A percentile compares a stretch with the other conserved stretches of the same genome.
Evolutionary conservation across 2,797 vertebrate species (phyloP).

Genomic region (Phrynocephalus vlangalii): DNA sequence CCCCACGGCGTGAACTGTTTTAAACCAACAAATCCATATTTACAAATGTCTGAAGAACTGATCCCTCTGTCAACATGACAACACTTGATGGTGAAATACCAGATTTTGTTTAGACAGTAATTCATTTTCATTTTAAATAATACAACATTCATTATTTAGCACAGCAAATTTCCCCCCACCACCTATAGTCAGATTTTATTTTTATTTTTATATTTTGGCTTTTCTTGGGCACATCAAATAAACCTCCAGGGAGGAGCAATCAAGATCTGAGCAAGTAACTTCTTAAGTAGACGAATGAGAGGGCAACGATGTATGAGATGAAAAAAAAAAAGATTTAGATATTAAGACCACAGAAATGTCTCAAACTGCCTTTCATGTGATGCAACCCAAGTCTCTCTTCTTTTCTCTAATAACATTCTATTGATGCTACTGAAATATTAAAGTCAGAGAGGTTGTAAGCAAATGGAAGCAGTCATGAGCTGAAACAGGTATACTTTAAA

Average conservation of each 20-base stretch:
- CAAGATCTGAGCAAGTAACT: background rate
- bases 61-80: background rate
- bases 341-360: slow-evolving; percentile 25
- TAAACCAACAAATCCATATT: slow-evolving; percentile 17
- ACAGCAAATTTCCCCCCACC: background rate
- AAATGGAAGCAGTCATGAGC: background rate
- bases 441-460: background rate
- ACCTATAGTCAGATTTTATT: background rate
- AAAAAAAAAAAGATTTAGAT: background rate
- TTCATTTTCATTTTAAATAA: slow-evolving; percentile 4
- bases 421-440: slow-evolving; percentile 27
- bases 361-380: slow-evolving; percentile 12
- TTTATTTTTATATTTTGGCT: background rate
- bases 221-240: background rate
- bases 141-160: slow-evolving; percentile 15
- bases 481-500: background rate
- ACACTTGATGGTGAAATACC: background rate
- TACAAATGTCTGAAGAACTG: background rate
- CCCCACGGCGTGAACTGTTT: background rate
- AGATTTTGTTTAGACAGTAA: background rate
- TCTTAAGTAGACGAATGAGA: slow-evolving; percentile 21
- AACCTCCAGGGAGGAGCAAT: background rate
- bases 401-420: slow-evolving; percentile 31
- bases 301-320: background rate
- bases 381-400: background rate